These are phyloP conservation scores for Tragelaphus scriptus DNA, from an alignment of 2,113 vertebrate genomes.

Conservation along the genomic window DNA sequence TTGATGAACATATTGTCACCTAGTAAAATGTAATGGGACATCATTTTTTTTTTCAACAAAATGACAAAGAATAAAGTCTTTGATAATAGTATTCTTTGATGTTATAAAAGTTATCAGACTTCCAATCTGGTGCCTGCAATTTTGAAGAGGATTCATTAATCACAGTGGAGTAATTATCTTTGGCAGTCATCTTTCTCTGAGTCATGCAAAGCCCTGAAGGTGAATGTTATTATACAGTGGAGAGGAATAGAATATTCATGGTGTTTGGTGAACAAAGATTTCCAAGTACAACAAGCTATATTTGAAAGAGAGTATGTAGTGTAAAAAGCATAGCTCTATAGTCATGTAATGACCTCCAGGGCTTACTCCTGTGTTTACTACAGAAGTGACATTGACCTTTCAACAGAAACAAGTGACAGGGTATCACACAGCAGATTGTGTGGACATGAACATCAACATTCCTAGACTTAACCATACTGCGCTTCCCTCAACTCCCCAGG, in stretches of 20 bases:
- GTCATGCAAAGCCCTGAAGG: background rate
- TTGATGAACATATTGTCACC: conserved; percentile 48
- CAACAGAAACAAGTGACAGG: background rate
- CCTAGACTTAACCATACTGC: background rate
- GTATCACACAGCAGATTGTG: background rate
- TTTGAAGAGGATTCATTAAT: conserved; percentile 47
- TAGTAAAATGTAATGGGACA: conserved; percentile 35
- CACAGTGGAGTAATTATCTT: conserved; percentile 39
- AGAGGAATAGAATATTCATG: background rate
- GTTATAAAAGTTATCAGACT: conserved; percentile 37
- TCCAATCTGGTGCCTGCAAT: background rate
- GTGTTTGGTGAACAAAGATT: background rate
- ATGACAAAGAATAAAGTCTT: conserved; percentile 35
- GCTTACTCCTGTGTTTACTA: background rate
- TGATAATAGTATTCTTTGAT: conserved; percentile 55
- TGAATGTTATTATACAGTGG: background rate
- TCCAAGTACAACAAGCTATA: background rate
- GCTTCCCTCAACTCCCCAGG: background rate
- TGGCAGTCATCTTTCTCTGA: conserved; percentile 32
- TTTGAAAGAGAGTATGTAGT: background rate
- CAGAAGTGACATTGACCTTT: background rate
- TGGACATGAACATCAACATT: background rate
- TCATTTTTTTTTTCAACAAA: background rate
- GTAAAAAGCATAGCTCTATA: background rate
- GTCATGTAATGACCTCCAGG: background rate